Evolutionary conservation across 2,113 vertebrate genomes (phyloP).

Genomic region (Cairina moschata): DNA sequence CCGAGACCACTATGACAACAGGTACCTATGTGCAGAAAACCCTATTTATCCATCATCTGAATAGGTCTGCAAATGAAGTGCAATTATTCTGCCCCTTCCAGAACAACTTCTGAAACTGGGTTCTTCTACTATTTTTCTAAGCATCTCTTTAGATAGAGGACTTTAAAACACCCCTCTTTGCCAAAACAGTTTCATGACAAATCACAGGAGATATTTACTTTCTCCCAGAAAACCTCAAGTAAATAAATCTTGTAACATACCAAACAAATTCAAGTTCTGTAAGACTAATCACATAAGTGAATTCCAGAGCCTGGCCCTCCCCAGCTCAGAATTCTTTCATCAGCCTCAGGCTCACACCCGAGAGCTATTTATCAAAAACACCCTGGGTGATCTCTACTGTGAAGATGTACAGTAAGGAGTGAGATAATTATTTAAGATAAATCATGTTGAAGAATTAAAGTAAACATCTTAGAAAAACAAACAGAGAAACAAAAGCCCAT

Average conservation of each 20-base stretch:
- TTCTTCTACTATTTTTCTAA: neutral
- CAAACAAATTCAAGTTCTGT: neutral
- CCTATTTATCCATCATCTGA: neutral
- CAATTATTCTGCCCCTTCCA: neutral
- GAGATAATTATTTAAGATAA: conserved; percentile 16
- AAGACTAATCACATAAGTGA: neutral
- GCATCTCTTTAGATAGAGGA: neutral
- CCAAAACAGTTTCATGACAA: neutral
- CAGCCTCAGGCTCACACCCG: neutral
- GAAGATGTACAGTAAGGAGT: neutral
- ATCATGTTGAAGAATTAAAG: neutral
- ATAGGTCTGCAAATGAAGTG: neutral
- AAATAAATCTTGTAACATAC: neutral
- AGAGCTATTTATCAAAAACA: conserved; percentile 17
- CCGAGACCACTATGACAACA: neutral
- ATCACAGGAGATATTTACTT: neutral
- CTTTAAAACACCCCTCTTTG: neutral
- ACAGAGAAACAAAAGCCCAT: neutral
- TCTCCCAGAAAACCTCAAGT: neutral
- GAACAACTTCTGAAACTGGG: neutral
- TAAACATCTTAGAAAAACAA: conserved; percentile 5
- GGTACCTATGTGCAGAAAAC: neutral
- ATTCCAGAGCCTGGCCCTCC: neutral
- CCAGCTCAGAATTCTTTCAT: neutral
- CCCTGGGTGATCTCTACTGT: neutral